A percentile compares a stretch with the other conserved stretches of the same genome.
Conservation (phyloP, 2,888 invertebrate genomes). For the Drosophila flavopinicola region DNA sequence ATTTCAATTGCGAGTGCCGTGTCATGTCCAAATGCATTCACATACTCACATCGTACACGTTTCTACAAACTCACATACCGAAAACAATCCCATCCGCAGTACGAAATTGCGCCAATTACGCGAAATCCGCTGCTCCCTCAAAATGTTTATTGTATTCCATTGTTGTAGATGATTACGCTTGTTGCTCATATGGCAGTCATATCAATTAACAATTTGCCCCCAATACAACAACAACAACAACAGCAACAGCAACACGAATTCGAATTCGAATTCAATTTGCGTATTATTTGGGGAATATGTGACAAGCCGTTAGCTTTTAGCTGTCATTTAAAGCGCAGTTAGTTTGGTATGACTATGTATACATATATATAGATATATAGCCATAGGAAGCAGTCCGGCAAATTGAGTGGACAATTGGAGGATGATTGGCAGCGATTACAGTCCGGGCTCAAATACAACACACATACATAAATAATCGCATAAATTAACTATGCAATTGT, state of each 20-base stretch:
- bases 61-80: conserved; percentile 10
- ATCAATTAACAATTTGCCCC: conserved; percentile 66
- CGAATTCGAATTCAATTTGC: conserved; percentile 66
- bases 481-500: conserved; percentile 37
- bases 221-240: conserved; percentile 24
- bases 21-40: conserved; percentile 57
- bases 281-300: conserved; percentile 61
- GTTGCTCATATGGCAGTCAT: conserved; percentile 61
- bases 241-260: conserved; percentile 33
- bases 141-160: conserved; percentile 42
- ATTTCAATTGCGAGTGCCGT: conserved; percentile 63
- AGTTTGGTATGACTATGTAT: conserved; percentile 7
- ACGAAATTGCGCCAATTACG: conserved; percentile 70
- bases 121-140: conserved; percentile 59
- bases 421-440: conserved; percentile 48
- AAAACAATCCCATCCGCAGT: conserved; percentile 40
- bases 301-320: conserved; percentile 68
- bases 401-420: conserved; percentile 67
- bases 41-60: conserved; percentile 6
- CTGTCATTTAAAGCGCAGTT: conserved; percentile 56
- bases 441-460: conserved; percentile 4
- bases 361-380: neutral
- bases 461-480: conserved; percentile 25
- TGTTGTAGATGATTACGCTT: conserved; percentile 54
- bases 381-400: conserved; percentile 27